Percentiles rank a stretch among this genome's conserved stretches.
phyloP scores from a whole-genome alignment of 2,113 vertebrate genomes.

The Bettongia penicillata region DNA sequence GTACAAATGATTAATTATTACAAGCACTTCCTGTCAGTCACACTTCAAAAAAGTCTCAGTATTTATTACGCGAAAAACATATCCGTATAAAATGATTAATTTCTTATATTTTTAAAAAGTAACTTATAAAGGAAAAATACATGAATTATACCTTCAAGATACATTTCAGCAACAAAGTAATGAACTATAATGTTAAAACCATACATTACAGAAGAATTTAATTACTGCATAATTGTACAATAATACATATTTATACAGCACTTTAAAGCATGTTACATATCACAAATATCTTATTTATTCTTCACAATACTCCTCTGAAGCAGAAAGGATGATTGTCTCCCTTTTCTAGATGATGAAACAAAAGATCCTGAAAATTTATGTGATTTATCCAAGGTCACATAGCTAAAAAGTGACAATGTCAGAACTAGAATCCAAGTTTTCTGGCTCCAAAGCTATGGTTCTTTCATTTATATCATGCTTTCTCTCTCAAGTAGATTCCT shows the following conservation, averaged over 20 bases:
- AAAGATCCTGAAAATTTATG: neutral
- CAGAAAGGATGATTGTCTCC: neutral
- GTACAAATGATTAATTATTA: slow-evolving; percentile 6
- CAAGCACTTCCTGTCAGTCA: neutral
- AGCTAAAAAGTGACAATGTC: neutral
- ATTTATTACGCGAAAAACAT: neutral
- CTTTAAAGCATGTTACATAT: neutral
- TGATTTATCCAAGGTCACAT: neutral
- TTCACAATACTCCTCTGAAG: neutral
- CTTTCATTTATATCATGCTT: neutral
- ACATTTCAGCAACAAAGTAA: neutral
- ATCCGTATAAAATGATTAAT: neutral
- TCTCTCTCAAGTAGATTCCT: neutral
- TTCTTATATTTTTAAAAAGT: neutral
- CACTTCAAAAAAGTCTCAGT: neutral
- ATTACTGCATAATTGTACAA: neutral
- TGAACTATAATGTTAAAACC: neutral
- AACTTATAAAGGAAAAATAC: neutral
- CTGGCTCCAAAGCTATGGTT: neutral
- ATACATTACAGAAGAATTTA: neutral
- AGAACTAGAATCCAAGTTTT: neutral
- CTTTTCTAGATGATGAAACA: neutral
- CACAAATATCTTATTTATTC: neutral
- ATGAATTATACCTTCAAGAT: neutral
- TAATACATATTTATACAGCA: neutral